These are phyloP conservation scores for Athripsodes cinereus DNA, from an alignment of 2,888 invertebrate genomes.

Conservation along the genomic window DNA sequence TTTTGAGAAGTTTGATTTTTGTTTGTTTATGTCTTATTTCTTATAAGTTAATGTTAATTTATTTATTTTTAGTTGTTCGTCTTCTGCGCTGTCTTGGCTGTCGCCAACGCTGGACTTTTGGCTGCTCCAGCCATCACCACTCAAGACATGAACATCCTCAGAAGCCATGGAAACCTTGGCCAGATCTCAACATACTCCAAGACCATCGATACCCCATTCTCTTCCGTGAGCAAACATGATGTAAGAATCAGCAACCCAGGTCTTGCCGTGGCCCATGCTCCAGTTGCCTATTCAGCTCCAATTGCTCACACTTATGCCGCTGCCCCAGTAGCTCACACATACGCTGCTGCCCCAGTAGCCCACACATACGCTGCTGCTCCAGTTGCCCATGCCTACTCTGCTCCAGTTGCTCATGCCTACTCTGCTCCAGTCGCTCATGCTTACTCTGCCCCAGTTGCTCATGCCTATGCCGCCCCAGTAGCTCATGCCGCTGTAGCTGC, in stretches of 20 bases:
- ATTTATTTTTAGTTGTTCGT: conserved; percentile 13
- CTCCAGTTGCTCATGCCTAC: conserved; percentile 31
- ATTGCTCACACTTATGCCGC: conserved; percentile 21
- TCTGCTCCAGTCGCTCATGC: conserved; percentile 33
- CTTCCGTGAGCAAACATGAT: conserved; percentile 63
- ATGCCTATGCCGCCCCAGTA: conserved; percentile 30
- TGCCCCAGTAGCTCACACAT: conserved; percentile 33
- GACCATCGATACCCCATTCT: conserved; percentile 66
- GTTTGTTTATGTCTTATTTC: too few relatives aligned
- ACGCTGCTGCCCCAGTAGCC: conserved; percentile 33
- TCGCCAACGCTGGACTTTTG: conserved; percentile 34
- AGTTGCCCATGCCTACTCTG: conserved; percentile 16
- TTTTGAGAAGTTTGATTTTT: too few relatives aligned
- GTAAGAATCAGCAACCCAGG: conserved; percentile 66
- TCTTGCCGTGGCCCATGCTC: conserved; percentile 36
- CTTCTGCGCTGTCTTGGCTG: conserved; percentile 24
- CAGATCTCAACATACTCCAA: conserved; percentile 65
- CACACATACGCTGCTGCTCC: conserved; percentile 30
- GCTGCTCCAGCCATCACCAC: conserved; percentile 47
- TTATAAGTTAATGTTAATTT: too few relatives aligned
- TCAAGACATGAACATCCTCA: conserved; percentile 55
- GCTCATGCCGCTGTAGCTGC: conserved; percentile 34
- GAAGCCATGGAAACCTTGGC: conserved; percentile 61
- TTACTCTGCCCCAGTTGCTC: conserved; percentile 42
- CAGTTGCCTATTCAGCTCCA: conserved; percentile 17